Conservation (phyloP, 2,888 invertebrate genomes). For the Lissonota sp. region DNA sequence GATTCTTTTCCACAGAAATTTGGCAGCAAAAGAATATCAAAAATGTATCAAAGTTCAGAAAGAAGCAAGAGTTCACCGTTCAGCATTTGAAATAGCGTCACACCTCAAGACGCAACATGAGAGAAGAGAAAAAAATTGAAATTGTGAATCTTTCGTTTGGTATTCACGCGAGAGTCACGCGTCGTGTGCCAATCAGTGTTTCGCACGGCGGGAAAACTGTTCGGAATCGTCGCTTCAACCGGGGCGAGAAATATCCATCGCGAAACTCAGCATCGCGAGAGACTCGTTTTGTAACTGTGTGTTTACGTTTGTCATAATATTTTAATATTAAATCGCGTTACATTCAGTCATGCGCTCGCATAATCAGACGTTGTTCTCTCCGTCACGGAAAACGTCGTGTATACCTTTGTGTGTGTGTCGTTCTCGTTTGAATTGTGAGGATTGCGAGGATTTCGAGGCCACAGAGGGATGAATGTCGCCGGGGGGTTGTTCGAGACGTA, state of each 20-base stretch:
- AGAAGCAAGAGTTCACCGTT: too few species aligned
- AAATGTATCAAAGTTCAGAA: too few species aligned
- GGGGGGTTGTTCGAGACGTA: slow-evolving; percentile 65
- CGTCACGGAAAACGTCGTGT: slow-evolving; percentile 17
- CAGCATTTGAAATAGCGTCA: neutral
- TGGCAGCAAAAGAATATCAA: too few species aligned
- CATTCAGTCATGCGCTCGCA: slow-evolving; percentile 83
- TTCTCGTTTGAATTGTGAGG: slow-evolving; percentile 5
- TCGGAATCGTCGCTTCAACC: slow-evolving; percentile 21
- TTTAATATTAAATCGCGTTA: slow-evolving; percentile 84
- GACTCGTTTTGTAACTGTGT: slow-evolving; percentile 62
- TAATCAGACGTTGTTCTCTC: slow-evolving; percentile 80
- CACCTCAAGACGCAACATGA: neutral
- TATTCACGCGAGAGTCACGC: slow-evolving; percentile 77
- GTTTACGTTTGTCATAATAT: slow-evolving; percentile 84
- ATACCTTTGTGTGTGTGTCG: slow-evolving; percentile 1
- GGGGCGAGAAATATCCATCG: slow-evolving; percentile 36
- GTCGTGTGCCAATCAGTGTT: slow-evolving; percentile 80
- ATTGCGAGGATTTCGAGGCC: slow-evolving; percentile 46
- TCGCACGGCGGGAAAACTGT: too few species aligned
- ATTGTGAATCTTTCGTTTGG: slow-evolving; percentile 70
- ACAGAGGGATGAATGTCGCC: slow-evolving; percentile 56
- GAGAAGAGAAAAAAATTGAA: slow-evolving; percentile 4
- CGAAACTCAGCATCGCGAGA: slow-evolving; percentile 20
- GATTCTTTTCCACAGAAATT: too few species aligned